A percentile compares a stretch with the other conserved stretches of the same genome.
Conservation (phyloP, 1,140 invertebrate genomes). For the honey bee (Apis mellifera) region DNA sequence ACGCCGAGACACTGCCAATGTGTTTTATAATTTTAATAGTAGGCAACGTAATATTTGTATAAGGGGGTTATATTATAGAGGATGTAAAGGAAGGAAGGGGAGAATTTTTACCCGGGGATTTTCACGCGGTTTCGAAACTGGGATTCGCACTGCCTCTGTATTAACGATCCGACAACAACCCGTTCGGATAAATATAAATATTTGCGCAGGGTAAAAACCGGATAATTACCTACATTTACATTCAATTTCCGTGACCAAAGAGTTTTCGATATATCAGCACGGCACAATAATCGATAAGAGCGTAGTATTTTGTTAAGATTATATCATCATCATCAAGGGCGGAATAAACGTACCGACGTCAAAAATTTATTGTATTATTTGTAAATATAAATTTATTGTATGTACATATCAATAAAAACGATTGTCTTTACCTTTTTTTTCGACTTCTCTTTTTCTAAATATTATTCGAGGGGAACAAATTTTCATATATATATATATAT, state of each 20-base stretch:
- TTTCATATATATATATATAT: no score
- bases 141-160: constrained; percentile 40
- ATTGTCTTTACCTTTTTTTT: constrained; percentile 68
- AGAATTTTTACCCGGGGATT: constrained; percentile 36
- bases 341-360: constrained; percentile 65
- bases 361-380: constrained; percentile 71
- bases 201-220: constrained; percentile 71
- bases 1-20: constrained; percentile 55
- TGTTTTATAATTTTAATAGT: constrained; percentile 73
- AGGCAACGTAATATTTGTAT: constrained; percentile 71
- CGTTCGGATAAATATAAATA: constrained; percentile 59
- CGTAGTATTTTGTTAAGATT: constrained; percentile 77
- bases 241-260: constrained; percentile 73
- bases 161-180: constrained; percentile 55
- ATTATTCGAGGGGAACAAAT: neutral
- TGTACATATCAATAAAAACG: constrained; percentile 80
- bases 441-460: neutral
- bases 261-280: constrained; percentile 70
- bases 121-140: constrained; percentile 27
- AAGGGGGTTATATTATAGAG: constrained; percentile 30
- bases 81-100: neutral
- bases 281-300: constrained; percentile 72
- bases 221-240: constrained; percentile 67
- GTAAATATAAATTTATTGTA: constrained; percentile 80
- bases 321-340: constrained; percentile 68